Evolutionary conservation across 2,113 vertebrate genomes (phyloP), one percentile per base, ranked within the genome.

Genomic region (Saguinus midas): DNA sequence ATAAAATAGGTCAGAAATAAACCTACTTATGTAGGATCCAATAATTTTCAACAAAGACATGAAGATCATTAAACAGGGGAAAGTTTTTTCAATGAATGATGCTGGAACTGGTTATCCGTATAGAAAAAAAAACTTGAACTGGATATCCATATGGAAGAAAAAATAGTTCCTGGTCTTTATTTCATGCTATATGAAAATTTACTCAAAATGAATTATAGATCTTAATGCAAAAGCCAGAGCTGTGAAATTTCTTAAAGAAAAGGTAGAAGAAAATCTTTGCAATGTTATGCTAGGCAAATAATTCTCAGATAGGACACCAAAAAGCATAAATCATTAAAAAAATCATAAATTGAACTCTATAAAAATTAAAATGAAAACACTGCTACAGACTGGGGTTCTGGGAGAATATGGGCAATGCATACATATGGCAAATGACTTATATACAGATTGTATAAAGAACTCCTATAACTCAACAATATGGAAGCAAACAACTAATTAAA

Each of bases 281-380:
- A 64, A 87, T 11, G 10, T 75, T 90, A 20, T 57, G 17, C 55
- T 50, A 68, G 37, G 75, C 9, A 81, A 94, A 55, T 43, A 85
- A 57, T 80, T 90, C 73, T 90, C 52, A 84, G 61, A 91, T 35
- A 68, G 57, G 13, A 91, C 55, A 72, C 37, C 20, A 32, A 89
- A 75, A 64, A 96, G 27, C 35, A 87, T 52, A 29, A 79, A 93
- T 40, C 35, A 79, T 45, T 32, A 13, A 25, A 43, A 43, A 70
- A 91, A 14, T 18, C 5, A 20, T 87, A 55, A 91, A 55, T 14
- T 87, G 5, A 1, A 87, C 32, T 80, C 72, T 32, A 94, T 80
- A 29, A 52, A 94, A 94, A 89, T 40, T 61, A 66, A 76, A 94
- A 90, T 83, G 17, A 84, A 95, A 66, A 76, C 29, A 23, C 16